These are phyloP conservation scores for Platichthys stellatus DNA, from an alignment of 2,113 vertebrate species.

Conservation along the genomic window DNA sequence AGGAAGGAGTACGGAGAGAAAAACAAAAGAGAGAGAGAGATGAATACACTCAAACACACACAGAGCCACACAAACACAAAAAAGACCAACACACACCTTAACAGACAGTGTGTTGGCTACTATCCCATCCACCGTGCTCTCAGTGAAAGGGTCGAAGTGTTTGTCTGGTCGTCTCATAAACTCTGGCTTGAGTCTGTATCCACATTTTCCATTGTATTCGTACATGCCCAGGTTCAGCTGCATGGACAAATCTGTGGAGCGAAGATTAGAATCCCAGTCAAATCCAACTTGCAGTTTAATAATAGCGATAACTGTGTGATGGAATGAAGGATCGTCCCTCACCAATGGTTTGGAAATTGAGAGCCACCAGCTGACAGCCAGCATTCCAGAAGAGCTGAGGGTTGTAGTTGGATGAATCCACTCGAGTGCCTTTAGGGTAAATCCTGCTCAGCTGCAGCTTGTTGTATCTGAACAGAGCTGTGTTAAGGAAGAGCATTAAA, in stretches of 20 bases:
- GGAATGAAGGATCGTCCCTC: slow-evolving; percentile 29
- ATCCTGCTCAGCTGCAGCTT: slow-evolving; percentile 97
- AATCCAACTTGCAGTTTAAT: background rate
- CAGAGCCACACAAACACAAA: background rate
- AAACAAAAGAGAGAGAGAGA: background rate
- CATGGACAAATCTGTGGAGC: slow-evolving; percentile 92
- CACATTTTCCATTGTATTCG: slow-evolving; percentile 96
- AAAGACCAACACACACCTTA: slow-evolving; percentile 79
- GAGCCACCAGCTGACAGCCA: slow-evolving; percentile 96
- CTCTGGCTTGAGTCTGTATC: slow-evolving; percentile 95
- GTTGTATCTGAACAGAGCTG: slow-evolving; percentile 88
- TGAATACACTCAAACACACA: background rate
- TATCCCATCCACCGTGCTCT: slow-evolving; percentile 96
- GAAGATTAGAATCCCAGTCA: background rate
- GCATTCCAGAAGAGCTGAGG: slow-evolving; percentile 99
- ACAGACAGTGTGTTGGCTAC: slow-evolving; percentile 97
- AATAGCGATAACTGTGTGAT: background rate
- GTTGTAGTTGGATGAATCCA: slow-evolving; percentile 99
- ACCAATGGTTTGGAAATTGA: slow-evolving; percentile 99
- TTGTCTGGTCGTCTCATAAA: slow-evolving; percentile 98
- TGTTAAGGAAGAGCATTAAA: slow-evolving; percentile 79
- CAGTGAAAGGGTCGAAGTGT: slow-evolving; percentile 96
- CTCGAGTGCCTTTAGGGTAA: slow-evolving; percentile 97
- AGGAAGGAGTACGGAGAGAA: background rate
- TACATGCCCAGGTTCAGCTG: slow-evolving; percentile 99